Evolutionary conservation across 2,888 invertebrate genomes (phyloP).

Genomic region (Agrotis puta): DNA sequence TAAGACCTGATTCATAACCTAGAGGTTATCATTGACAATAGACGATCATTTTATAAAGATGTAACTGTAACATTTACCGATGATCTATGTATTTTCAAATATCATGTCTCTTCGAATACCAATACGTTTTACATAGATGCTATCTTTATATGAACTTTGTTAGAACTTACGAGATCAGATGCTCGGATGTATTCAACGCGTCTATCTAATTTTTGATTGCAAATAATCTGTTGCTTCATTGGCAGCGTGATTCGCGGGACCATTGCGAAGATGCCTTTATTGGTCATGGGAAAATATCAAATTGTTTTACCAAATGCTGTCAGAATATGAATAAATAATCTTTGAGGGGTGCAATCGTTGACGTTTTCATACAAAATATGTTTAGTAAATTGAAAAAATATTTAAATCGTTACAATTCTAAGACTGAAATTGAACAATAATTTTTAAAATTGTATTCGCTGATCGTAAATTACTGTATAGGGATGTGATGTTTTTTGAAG

Average conservation of each 20-base stretch:
- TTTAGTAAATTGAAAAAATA: neutral
- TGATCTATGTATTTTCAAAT: slow-evolving; percentile 49
- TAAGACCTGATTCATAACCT: too few species aligned
- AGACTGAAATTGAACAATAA: neutral
- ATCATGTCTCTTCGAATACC: slow-evolving; percentile 36
- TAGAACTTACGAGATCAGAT: slow-evolving; percentile 54
- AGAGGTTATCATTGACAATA: too few species aligned
- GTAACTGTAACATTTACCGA: slow-evolving; percentile 26
- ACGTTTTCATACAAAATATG: slow-evolving; percentile 16
- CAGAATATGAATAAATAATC: slow-evolving; percentile 63
- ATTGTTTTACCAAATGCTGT: slow-evolving; percentile 44
- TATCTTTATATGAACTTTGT: slow-evolving; percentile 53
- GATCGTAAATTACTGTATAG: too few species aligned
- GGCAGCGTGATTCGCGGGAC: slow-evolving; percentile 67
- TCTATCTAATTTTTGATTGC: slow-evolving; percentile 62
- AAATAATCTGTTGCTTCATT: slow-evolving; percentile 68
- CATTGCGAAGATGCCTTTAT: slow-evolving; percentile 69
- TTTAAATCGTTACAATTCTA: neutral
- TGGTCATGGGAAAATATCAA: slow-evolving; percentile 77
- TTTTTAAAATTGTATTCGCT: too few species aligned
- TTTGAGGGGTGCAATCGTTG: slow-evolving; percentile 4
- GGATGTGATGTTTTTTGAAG: too few species aligned
- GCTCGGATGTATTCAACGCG: slow-evolving; percentile 38
- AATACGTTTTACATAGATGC: slow-evolving; percentile 51
- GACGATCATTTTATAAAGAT: slow-evolving; percentile 1